Percentiles rank a stretch among this genome's conserved stretches.
Evolutionary conservation across 2,113 vertebrate genomes (phyloP).

Genomic region (Ammodytes marinus): DNA sequence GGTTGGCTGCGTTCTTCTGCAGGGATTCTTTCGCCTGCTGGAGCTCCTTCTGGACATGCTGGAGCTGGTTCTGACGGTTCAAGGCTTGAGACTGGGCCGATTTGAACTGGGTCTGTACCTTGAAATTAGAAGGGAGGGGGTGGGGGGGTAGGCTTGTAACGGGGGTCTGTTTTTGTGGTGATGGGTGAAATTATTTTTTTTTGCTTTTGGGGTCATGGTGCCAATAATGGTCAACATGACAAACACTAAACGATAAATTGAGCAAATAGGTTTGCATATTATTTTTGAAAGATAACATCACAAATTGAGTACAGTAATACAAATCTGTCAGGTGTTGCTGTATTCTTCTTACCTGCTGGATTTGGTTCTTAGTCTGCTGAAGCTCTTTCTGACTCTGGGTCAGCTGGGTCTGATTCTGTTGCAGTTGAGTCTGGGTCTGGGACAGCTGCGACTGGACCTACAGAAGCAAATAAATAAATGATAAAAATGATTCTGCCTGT

Average conservation of each 20-base stretch:
- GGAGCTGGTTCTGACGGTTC: constrained; percentile 74
- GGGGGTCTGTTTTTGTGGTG: background rate
- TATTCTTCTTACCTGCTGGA: constrained; percentile 83
- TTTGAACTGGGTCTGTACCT: constrained; percentile 77
- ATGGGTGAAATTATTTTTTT: background rate
- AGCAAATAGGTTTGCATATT: background rate
- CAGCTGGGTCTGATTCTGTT: constrained; percentile 75
- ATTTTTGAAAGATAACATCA: background rate
- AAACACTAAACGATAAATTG: background rate
- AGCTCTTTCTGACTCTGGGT: constrained; percentile 77
- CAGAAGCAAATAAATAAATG: constrained; percentile 9
- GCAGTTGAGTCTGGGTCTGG: constrained; percentile 71
- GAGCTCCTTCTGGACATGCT: constrained; percentile 74
- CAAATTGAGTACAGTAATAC: background rate
- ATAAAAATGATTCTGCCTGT: background rate
- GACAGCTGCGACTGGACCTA: constrained; percentile 73
- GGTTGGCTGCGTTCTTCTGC: constrained; percentile 64
- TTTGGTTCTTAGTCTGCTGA: constrained; percentile 71
- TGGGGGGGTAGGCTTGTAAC: background rate
- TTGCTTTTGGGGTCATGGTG: background rate
- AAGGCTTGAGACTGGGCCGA: constrained; percentile 62
- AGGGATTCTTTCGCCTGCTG: constrained; percentile 74
- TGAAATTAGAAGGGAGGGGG: background rate
- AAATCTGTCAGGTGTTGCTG: background rate
- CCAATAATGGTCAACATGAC: background rate